These are phyloP conservation scores for Alaudala cheleensis DNA, from an alignment of 2,113 vertebrate genomes.

Conservation along the genomic window DNA sequence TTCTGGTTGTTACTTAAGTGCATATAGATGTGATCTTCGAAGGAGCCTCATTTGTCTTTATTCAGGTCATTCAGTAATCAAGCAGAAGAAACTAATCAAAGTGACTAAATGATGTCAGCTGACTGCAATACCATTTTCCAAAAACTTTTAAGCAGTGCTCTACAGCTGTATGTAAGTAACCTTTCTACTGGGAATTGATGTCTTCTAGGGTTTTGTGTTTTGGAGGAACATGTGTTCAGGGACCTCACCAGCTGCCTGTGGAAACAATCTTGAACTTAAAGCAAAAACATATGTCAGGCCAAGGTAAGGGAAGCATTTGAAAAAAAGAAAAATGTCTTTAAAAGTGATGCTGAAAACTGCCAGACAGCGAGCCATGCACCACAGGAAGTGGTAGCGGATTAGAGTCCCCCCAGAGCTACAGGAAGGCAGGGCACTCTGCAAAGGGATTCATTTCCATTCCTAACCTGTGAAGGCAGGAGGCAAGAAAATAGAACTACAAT, in stretches of 20 bases:
- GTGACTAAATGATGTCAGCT: slow-evolving; percentile 38
- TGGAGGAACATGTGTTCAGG: neutral
- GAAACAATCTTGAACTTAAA: slow-evolving; percentile 51
- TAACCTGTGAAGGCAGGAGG: neutral
- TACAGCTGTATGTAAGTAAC: slow-evolving; percentile 27
- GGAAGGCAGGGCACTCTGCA: neutral
- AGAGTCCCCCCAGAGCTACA: neutral
- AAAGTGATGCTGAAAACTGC: slow-evolving; percentile 28
- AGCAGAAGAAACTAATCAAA: slow-evolving; percentile 46
- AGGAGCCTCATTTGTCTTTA: slow-evolving; percentile 35
- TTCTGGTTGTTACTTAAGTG: slow-evolving; percentile 12
- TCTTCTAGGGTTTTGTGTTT: slow-evolving; percentile 14
- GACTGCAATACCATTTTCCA: slow-evolving; percentile 8
- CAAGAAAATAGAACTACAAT: neutral
- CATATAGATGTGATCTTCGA: neutral
- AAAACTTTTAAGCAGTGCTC: neutral
- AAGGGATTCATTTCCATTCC: neutral
- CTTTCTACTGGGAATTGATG: neutral
- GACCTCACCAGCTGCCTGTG: slow-evolving; percentile 33
- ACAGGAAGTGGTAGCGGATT: neutral
- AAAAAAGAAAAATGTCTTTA: slow-evolving; percentile 44
- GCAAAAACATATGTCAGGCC: slow-evolving; percentile 62
- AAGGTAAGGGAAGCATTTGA: slow-evolving; percentile 16
- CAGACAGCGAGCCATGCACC: neutral
- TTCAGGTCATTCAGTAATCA: neutral